Conservation (phyloP, 1,140 invertebrate genomes). For the Trichomalopsis sarcophagae region DNA sequence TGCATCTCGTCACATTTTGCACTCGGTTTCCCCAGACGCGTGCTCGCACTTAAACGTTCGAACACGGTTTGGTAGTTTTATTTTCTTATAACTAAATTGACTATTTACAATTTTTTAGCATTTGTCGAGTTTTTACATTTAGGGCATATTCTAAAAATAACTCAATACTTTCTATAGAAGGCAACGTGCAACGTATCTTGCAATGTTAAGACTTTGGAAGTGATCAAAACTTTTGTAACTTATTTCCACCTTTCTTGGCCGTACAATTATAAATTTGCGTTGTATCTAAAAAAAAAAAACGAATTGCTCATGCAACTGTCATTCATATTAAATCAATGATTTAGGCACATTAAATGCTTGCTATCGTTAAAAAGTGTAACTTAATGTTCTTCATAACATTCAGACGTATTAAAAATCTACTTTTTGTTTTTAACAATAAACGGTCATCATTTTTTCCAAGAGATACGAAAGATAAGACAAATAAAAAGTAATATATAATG, state of each 20-base stretch:
- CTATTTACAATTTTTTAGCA: conserved; percentile 49
- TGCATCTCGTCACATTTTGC: conserved; percentile 46
- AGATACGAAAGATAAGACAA: too few species aligned
- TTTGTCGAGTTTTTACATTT: conserved; percentile 15
- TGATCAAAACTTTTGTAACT: not conserved
- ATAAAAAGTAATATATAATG: too few species aligned
- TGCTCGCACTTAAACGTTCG: conserved; percentile 23
- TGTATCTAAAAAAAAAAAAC: not conserved
- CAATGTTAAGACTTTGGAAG: not conserved
- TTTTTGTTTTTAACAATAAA: not conserved
- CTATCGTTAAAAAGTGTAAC: not conserved
- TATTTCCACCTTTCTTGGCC: too few species aligned
- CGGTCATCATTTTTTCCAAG: too few species aligned
- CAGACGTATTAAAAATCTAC: not conserved
- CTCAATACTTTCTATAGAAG: not conserved
- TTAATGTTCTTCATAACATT: not conserved
- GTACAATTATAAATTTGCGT: not conserved
- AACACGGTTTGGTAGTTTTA: conserved; percentile 39
- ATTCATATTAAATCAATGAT: not conserved
- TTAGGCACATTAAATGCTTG: not conserved
- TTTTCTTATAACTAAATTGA: conserved; percentile 45
- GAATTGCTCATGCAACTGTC: not conserved
- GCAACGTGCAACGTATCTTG: not conserved
- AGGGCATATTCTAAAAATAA: conserved; percentile 26
- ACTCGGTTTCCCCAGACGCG: conserved; percentile 46